A percentile compares a stretch with the other conserved stretches of the same genome.
Conservation (phyloP, 2,797 vertebrate species). For the Amphiprion clarkii region DNA sequence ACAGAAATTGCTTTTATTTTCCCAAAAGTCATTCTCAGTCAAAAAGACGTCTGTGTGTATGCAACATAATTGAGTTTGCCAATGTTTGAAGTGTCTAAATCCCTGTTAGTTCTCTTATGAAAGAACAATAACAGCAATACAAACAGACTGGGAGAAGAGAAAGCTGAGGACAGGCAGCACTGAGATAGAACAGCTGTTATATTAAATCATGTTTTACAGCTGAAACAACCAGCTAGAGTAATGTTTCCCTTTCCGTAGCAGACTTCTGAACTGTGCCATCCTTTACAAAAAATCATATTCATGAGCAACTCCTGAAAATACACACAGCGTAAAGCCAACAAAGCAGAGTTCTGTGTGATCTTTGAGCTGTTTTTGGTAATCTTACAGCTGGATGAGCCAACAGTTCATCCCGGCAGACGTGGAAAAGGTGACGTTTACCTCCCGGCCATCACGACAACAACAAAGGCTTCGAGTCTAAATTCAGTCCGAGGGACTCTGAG, state of each 20-base stretch:
- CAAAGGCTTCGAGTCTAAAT: constrained; percentile 72
- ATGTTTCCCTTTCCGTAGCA: not conserved
- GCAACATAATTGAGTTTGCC: too few relatives aligned
- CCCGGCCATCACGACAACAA: constrained; percentile 71
- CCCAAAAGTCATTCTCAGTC: too few relatives aligned
- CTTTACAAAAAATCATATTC: not conserved
- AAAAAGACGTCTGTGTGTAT: too few relatives aligned
- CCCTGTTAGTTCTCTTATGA: not conserved
- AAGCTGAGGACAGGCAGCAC: not conserved
- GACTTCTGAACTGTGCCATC: not conserved
- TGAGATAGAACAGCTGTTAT: not conserved
- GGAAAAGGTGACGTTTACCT: constrained; percentile 73
- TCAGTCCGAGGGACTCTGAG: constrained; percentile 74
- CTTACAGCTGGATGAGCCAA: constrained; percentile 67
- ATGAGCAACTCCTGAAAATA: not conserved
- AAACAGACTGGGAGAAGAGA: not conserved
- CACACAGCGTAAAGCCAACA: not conserved
- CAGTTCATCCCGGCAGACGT: constrained; percentile 16
- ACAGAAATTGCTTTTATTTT: too few relatives aligned
- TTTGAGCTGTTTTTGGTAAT: not conserved
- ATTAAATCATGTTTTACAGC: not conserved
- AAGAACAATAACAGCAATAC: not conserved
- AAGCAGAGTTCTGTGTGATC: not conserved
- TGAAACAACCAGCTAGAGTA: not conserved
- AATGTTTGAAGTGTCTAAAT: not conserved